Percentiles rank a stretch among this genome's conserved stretches.
Evolutionary conservation across 1,140 invertebrate genomes (phyloP).

Genomic region (Leptonema lineaticorne): DNA sequence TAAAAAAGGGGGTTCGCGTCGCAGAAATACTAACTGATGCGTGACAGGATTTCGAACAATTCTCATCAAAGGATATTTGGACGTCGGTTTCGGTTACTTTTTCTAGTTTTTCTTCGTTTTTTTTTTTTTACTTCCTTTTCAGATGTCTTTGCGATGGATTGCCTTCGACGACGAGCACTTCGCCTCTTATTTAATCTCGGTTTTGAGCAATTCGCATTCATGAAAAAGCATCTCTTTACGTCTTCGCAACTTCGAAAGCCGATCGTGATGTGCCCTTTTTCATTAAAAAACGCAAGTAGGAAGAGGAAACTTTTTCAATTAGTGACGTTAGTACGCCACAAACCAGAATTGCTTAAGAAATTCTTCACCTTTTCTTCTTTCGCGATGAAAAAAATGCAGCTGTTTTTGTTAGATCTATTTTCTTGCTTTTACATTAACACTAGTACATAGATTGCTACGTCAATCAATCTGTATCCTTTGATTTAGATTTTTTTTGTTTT

Average conservation of each 20-base stretch:
- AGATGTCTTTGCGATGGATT: neutral
- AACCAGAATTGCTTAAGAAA: neutral
- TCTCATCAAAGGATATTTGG: slow-evolving; percentile 9
- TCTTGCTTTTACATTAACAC: neutral
- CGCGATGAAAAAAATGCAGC: no score
- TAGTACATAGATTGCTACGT: neutral
- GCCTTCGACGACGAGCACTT: neutral
- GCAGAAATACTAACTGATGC: neutral
- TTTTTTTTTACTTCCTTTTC: neutral
- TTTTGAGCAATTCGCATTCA: slow-evolving; percentile 11
- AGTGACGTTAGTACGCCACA: neutral
- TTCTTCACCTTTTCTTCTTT: no score
- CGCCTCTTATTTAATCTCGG: neutral
- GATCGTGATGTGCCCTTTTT: neutral
- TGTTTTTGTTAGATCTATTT: no score
- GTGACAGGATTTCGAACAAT: slow-evolving; percentile 28
- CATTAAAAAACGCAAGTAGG: neutral
- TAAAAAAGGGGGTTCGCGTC: slow-evolving; percentile 4
- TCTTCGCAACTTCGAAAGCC: neutral
- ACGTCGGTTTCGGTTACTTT: neutral
- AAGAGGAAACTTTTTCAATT: slow-evolving; percentile 5
- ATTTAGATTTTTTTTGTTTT: neutral
- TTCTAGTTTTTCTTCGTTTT: neutral
- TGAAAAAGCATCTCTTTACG: no score
- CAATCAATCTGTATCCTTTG: no score